These are phyloP conservation scores for Etia nguti DNA, from an alignment of 2,113 vertebrate species.

Conservation along the genomic window DNA sequence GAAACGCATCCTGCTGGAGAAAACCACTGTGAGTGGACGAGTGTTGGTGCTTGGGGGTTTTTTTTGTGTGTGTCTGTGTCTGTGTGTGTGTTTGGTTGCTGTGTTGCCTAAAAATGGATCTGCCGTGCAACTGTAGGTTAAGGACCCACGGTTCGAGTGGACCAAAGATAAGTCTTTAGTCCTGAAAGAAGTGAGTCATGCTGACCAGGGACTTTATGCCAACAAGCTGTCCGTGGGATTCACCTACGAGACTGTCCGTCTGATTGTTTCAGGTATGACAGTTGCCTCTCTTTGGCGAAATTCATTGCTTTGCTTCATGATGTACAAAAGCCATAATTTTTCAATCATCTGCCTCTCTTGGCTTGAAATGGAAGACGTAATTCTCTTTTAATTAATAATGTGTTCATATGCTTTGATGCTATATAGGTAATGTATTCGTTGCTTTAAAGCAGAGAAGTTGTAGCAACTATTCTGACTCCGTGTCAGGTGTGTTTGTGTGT, in stretches of 20 bases:
- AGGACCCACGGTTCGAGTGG: conserved; percentile 64
- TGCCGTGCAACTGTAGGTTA: conserved; percentile 41
- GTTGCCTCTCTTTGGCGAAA: neutral
- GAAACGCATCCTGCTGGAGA: conserved; percentile 55
- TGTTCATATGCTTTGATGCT: neutral
- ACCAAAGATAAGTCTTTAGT: conserved; percentile 61
- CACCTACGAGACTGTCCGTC: conserved; percentile 63
- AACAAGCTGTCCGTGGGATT: conserved; percentile 64
- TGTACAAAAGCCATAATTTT: neutral
- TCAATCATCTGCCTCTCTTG: neutral
- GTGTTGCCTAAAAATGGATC: neutral
- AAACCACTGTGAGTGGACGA: conserved; percentile 45
- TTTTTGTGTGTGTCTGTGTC: neutral
- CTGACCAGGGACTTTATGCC: conserved; percentile 80
- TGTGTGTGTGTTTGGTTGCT: neutral
- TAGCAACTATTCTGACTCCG: fast-evolving
- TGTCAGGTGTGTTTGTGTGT: neutral
- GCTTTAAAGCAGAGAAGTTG: neutral
- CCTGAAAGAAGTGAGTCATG: conserved; percentile 57
- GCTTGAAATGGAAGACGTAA: neutral
- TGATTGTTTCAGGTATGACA: conserved; percentile 61
- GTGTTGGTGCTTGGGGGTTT: fast-evolving
- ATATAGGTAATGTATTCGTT: neutral
- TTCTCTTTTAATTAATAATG: neutral
- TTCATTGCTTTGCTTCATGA: neutral